Conservation (phyloP, 1,140 invertebrate species). For the Drosophila sproati region DNA sequence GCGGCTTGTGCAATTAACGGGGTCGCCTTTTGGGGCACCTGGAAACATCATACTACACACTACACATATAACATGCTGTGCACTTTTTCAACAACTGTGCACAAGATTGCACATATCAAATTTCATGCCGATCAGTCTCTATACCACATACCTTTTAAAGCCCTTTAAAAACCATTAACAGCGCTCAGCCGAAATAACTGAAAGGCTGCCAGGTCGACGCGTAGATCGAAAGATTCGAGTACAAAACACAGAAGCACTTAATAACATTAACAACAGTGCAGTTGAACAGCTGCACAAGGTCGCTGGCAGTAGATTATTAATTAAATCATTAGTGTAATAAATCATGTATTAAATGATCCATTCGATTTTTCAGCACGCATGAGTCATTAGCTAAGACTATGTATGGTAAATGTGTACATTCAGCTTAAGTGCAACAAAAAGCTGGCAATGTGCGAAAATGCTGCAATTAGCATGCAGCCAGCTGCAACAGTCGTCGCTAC, state of each 20-base stretch:
- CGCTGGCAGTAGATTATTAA: conserved; percentile 65
- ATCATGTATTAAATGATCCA: conserved; percentile 54
- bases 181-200: conserved; percentile 25
- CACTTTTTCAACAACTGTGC: conserved; percentile 66
- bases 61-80: conserved; percentile 58
- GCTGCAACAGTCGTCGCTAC: conserved; percentile 38
- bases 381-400: conserved; percentile 45
- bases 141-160: conserved; percentile 67
- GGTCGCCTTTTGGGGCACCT: conserved; percentile 28
- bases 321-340: conserved; percentile 77
- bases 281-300: conserved; percentile 46
- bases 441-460: conserved; percentile 52
- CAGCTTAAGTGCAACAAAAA: conserved; percentile 5
- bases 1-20: conserved; percentile 70
- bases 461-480: conserved; percentile 30
- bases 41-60: conserved; percentile 5
- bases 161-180: conserved; percentile 75
- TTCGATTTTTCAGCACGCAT: conserved; percentile 51
- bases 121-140: conserved; percentile 45
- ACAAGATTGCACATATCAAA: conserved; percentile 60
- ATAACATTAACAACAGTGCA: conserved; percentile 54
- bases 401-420: too few species aligned
- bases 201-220: conserved; percentile 29
- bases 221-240: conserved; percentile 66
- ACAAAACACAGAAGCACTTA: conserved; percentile 49